Conservation (phyloP, 2,113 vertebrate species). For the Bucco capensis region DNA sequence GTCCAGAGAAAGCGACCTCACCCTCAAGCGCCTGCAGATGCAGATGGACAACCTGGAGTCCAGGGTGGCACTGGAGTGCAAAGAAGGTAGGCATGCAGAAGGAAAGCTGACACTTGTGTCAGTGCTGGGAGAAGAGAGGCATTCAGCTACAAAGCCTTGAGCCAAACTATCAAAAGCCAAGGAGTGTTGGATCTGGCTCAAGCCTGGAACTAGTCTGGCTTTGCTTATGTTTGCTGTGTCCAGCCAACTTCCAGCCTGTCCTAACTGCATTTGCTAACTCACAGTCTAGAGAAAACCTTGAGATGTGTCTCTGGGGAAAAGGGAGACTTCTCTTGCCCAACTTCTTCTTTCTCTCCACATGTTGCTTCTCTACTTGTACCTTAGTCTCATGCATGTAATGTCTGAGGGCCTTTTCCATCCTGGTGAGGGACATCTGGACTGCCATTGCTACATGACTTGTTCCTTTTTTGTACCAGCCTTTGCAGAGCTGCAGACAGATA, state of each 20-base stretch:
- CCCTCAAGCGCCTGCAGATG: conserved; percentile 96
- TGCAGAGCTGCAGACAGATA: conserved; percentile 97
- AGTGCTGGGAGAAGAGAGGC: background rate
- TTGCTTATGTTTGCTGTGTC: background rate
- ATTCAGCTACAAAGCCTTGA: background rate
- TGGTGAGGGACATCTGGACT: background rate
- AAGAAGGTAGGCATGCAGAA: conserved; percentile 91
- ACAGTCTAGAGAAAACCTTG: background rate
- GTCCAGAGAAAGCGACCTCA: conserved; percentile 94
- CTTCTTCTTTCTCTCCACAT: background rate
- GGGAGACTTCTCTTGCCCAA: background rate
- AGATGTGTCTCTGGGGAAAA: rapidly evolving
- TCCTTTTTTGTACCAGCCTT: conserved; percentile 76
- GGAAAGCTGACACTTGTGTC: background rate
- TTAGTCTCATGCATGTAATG: rapidly evolving
- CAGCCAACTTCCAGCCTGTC: background rate
- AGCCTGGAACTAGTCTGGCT: background rate
- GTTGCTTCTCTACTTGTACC: background rate
- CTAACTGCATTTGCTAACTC: background rate
- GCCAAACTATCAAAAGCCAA: background rate
- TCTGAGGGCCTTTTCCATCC: background rate
- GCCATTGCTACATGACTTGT: background rate
- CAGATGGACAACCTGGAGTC: conserved; percentile 99
- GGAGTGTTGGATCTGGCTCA: background rate
- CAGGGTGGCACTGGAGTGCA: conserved; percentile 96